Conservation (phyloP, 2,113 vertebrate species). For the Platycercus adscitus region DNA sequence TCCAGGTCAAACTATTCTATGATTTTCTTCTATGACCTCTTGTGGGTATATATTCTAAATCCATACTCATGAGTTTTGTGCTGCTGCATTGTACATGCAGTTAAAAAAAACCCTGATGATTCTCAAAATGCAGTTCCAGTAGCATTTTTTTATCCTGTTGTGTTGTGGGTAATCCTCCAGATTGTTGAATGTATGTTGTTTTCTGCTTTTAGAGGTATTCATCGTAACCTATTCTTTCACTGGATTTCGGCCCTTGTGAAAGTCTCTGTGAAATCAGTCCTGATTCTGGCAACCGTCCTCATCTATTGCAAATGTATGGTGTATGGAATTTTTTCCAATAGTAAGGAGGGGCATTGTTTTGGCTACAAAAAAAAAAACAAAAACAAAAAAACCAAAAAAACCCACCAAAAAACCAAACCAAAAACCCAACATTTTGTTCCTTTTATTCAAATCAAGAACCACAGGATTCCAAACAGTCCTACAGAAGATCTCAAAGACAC, state of each 20-base stretch:
- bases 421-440: not conserved
- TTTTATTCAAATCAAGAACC: not conserved
- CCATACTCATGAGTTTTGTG: not conserved
- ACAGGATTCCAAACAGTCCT: rapidly evolving
- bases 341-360: not conserved
- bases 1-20: not conserved
- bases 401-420: too few species aligned
- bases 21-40: not conserved
- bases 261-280: not conserved
- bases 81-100: not conserved
- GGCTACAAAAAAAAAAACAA: not conserved
- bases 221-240: not conserved
- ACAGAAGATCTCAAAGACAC: not conserved
- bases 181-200: not conserved
- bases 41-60: not conserved
- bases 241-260: not conserved
- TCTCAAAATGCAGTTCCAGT: not conserved
- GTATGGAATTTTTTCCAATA: not conserved
- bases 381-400: too few species aligned
- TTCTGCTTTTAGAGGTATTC: not conserved
- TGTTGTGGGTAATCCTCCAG: not conserved
- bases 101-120: not conserved
- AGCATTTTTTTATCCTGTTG: not conserved
- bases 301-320: not conserved
- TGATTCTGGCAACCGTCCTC: not conserved